Conservation (phyloP, 2,888 invertebrate genomes). For the Caradrina kadenii region DNA sequence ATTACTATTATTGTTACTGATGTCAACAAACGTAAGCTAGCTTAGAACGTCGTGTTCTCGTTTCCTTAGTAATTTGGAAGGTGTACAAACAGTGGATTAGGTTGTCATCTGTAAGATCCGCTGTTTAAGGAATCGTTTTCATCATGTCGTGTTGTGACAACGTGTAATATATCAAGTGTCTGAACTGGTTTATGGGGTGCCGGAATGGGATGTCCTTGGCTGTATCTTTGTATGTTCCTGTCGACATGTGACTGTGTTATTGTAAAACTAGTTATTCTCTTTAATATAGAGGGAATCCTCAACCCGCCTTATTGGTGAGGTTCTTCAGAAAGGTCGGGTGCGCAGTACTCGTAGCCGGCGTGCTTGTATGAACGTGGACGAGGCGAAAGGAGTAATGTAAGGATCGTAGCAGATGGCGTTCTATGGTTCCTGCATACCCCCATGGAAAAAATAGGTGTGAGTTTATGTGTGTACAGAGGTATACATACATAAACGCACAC, state of each 20-base stretch:
- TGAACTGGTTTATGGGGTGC: conserved; percentile 25
- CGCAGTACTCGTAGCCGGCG: too few species aligned
- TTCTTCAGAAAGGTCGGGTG: too few species aligned
- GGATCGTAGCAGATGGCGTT: too few species aligned
- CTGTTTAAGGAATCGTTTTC: conserved; percentile 24
- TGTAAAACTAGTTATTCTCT: background rate
- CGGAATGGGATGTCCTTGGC: background rate
- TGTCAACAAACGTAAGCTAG: conserved; percentile 36
- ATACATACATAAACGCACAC: too few species aligned
- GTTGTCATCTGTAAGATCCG: conserved; percentile 34
- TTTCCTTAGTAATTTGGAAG: conserved; percentile 28
- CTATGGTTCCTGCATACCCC: too few species aligned
- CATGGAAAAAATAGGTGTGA: too few species aligned
- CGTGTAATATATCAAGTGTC: conserved; percentile 31
- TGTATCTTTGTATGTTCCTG: background rate
- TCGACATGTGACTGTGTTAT: background rate
- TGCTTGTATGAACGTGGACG: too few species aligned
- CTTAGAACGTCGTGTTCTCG: conserved; percentile 27
- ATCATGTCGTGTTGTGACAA: conserved; percentile 12
- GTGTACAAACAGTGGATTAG: conserved; percentile 35
- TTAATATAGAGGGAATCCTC: too few species aligned
- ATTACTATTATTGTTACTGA: conserved; percentile 33
- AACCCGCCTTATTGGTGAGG: too few species aligned
- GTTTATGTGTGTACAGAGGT: too few species aligned
- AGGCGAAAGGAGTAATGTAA: too few species aligned